Conservation (phyloP, 1,140 invertebrate species). For the Agrypnia vestita region DNA sequence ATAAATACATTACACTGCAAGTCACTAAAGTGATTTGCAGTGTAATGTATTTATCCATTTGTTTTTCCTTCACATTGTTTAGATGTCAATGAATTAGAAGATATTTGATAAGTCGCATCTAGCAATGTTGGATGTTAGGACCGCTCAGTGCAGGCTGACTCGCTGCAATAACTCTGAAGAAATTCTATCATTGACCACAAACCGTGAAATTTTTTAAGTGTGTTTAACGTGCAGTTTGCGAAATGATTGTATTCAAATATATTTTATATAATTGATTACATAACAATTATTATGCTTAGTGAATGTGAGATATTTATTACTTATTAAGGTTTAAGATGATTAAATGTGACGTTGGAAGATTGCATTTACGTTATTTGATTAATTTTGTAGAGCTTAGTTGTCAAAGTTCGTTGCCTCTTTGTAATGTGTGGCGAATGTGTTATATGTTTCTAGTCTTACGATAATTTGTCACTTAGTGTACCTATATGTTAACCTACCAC, state of each 20-base stretch:
- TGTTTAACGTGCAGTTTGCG: background rate
- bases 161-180: no score
- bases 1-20: no score
- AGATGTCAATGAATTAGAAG: no score
- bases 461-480: conserved; percentile 53
- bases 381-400: conserved; percentile 30
- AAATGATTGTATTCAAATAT: conserved; percentile 43
- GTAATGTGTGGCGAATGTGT: conserved; percentile 42
- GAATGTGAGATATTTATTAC: conserved; percentile 43
- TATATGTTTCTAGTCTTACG: conserved; percentile 49
- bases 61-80: no score
- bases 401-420: conserved; percentile 42
- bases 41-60: no score
- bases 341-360: conserved; percentile 33
- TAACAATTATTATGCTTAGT: conserved; percentile 36
- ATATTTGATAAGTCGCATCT: no score
- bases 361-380: conserved; percentile 44
- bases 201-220: no score
- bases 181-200: no score
- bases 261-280: conserved; percentile 26
- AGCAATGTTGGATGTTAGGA: no score
- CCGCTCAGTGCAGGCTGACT: no score
- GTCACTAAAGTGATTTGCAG: no score
- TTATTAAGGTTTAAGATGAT: conserved; percentile 28
- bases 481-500: conserved; percentile 31